Percentiles rank a stretch among this genome's conserved stretches.
Evolutionary conservation across 2,113 vertebrate genomes (phyloP).

Genomic region (Lasiurus cinereus): DNA sequence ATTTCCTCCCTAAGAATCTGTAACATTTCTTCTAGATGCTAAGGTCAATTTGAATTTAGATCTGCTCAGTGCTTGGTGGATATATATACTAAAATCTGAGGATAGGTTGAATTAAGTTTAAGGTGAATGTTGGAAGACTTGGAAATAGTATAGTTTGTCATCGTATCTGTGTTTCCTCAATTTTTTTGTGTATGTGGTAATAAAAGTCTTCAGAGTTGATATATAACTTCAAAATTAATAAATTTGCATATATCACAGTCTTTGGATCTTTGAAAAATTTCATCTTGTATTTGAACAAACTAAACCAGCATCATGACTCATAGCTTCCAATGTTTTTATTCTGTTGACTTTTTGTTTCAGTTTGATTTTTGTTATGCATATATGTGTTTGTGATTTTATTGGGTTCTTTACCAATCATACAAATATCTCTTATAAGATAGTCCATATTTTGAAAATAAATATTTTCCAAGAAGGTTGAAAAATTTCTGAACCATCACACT

Average conservation of each 20-base stretch:
- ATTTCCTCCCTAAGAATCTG: conserved; percentile 46
- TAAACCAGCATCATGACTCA: not conserved
- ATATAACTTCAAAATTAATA: not conserved
- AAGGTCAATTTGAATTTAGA: conserved; percentile 46
- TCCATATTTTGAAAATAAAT: not conserved
- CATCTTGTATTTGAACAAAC: conserved; percentile 23
- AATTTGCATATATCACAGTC: conserved; percentile 2
- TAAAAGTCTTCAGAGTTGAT: conserved; percentile 47
- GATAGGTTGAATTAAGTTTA: conserved; percentile 44
- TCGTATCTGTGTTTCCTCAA: not conserved
- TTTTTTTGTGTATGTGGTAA: not conserved
- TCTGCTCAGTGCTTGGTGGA: not conserved
- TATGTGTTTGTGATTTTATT: conserved; percentile 39
- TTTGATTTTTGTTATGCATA: conserved; percentile 14
- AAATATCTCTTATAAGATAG: not conserved
- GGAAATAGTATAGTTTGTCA: not conserved
- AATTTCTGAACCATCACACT: not conserved
- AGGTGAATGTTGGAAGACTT: conserved; percentile 6
- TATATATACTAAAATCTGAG: conserved; percentile 4
- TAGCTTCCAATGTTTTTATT: not conserved
- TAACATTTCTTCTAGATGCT: not conserved
- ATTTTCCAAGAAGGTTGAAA: conserved; percentile 20
- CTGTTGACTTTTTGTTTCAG: not conserved
- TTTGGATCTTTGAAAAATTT: conserved; percentile 19
- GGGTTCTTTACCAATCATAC: not conserved